These are phyloP conservation scores for Trissolcus basalis DNA, from an alignment of 1,140 invertebrate species.

Conservation along the genomic window DNA sequence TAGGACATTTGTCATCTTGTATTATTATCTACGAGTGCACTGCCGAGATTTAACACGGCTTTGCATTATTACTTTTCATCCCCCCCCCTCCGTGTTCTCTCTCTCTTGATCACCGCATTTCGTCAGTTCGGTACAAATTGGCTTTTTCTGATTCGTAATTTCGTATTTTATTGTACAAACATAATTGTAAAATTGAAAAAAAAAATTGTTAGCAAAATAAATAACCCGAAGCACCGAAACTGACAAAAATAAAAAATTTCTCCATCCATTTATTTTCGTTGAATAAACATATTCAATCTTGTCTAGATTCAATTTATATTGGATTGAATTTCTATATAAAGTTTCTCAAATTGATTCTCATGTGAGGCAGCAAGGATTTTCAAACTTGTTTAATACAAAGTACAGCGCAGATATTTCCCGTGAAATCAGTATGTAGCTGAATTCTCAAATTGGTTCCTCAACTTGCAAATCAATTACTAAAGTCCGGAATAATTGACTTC, in stretches of 20 bases:
- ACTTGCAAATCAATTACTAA: slow-evolving; percentile 2
- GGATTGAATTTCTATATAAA: slow-evolving; percentile 9
- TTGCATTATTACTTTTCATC: too few relatives aligned
- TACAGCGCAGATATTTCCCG: not conserved
- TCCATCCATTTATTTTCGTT: not conserved
- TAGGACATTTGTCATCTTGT: slow-evolving; percentile 26
- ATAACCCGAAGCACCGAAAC: too few relatives aligned
- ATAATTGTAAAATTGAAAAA: too few relatives aligned
- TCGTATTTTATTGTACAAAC: too few relatives aligned
- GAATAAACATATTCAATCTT: slow-evolving; percentile 17
- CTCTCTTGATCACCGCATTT: too few relatives aligned
- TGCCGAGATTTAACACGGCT: too few relatives aligned
- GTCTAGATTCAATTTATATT: slow-evolving; percentile 17
- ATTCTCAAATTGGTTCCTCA: slow-evolving; percentile 6
- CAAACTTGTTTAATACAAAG: slow-evolving; percentile 1
- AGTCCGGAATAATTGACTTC: slow-evolving; percentile 16
- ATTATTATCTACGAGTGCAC: slow-evolving; percentile 3
- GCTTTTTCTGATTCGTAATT: too few relatives aligned
- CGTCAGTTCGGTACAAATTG: too few relatives aligned
- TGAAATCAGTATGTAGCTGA: not conserved
- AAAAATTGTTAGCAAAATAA: too few relatives aligned
- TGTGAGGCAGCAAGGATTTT: slow-evolving; percentile 6
- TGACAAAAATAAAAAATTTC: too few relatives aligned
- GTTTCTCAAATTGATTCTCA: slow-evolving; percentile 11
- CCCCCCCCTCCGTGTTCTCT: too few relatives aligned